phyloP scores from a whole-genome alignment of 1,140 invertebrate genomes.

The Samia ricini region DNA sequence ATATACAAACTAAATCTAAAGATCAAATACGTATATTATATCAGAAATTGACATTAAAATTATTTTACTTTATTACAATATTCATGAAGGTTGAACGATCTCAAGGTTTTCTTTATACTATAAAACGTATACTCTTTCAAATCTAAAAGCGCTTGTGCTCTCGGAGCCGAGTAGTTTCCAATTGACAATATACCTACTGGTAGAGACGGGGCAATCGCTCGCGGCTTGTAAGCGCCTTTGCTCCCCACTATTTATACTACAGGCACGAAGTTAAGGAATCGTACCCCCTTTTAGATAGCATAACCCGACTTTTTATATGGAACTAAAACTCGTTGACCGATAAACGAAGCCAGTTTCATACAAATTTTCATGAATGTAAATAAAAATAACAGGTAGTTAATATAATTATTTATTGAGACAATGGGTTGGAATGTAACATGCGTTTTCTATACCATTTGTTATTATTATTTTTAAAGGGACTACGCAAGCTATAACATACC shows the following conservation, averaged over 20 bases:
- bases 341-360: no score
- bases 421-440: no score
- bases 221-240: constrained; percentile 42
- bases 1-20: no score
- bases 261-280: constrained; percentile 1
- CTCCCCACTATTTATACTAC: constrained; percentile 6
- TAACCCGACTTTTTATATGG: background rate
- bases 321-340: no score
- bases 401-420: no score
- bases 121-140: constrained; percentile 41
- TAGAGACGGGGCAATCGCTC: constrained; percentile 44
- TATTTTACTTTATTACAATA: background rate
- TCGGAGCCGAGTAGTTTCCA: constrained; percentile 51
- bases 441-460: no score
- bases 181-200: constrained; percentile 53
- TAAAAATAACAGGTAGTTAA: no score
- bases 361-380: no score
- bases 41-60: background rate
- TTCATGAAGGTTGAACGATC: background rate
- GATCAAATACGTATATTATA: no score
- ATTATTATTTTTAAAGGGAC: no score
- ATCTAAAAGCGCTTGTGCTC: constrained; percentile 52
- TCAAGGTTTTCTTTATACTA: constrained; percentile 28
- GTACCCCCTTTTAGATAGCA: background rate
- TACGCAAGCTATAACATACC: no score